These are phyloP conservation scores for Heterodera filipjevi DNA, from an alignment of 2,888 invertebrate species.

Conservation along the genomic window DNA sequence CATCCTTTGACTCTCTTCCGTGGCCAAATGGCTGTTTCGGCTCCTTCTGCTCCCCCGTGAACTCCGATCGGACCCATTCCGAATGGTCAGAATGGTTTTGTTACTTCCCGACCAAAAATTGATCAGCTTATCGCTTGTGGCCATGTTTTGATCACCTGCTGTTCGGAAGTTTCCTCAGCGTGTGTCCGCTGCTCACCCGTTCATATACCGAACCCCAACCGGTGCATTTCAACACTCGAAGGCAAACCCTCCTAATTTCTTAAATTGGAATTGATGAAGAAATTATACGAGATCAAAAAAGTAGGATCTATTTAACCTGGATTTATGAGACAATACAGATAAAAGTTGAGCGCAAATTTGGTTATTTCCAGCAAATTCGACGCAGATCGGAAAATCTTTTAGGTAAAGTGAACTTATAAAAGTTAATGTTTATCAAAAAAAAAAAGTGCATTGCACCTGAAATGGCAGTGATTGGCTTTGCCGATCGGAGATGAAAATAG, in stretches of 20 bases:
- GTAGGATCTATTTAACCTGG: conserved; percentile 37
- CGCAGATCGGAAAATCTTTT: conserved; percentile 67
- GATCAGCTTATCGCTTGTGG: background rate
- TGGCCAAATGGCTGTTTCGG: background rate
- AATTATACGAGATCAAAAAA: background rate
- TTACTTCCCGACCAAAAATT: conserved; percentile 27
- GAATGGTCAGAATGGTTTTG: conserved; percentile 22
- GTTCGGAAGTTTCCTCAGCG: background rate
- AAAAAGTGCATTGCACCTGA: conserved; percentile 29
- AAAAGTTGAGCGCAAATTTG: conserved; percentile 70
- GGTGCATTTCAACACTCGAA: conserved; percentile 54
- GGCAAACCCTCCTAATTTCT: conserved; percentile 58
- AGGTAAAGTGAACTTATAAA: background rate
- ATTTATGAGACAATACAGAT: conserved; percentile 66
- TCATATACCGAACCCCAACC: conserved; percentile 34
- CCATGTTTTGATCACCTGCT: conserved; percentile 10
- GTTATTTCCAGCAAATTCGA: conserved; percentile 68
- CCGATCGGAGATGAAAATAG: conserved; percentile 67
- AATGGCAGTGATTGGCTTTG: conserved; percentile 56
- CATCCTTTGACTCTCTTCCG: background rate
- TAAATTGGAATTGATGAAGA: background rate
- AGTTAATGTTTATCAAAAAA: background rate
- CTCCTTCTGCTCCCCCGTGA: background rate
- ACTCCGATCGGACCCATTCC: conserved; percentile 25
- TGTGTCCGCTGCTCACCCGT: conserved; percentile 18